A percentile compares a stretch with the other conserved stretches of the same genome.
Conservation (phyloP, 2,113 vertebrate species). For the Melanostigma gelatinosum region DNA sequence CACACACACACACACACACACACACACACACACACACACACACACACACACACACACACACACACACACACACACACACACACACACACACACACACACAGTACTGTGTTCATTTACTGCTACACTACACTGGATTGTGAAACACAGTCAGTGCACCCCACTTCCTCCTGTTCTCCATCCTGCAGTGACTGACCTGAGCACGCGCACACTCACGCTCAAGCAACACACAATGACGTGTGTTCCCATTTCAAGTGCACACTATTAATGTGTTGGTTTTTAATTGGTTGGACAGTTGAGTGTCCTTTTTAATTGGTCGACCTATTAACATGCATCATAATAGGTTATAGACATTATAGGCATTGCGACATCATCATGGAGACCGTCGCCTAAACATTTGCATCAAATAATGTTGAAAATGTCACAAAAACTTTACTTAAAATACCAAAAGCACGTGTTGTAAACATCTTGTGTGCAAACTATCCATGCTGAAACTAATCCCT, state of each 20-base stretch:
- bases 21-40: too few species aligned
- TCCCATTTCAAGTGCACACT: neutral
- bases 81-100: constrained; percentile 15
- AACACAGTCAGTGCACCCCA: constrained; percentile 49
- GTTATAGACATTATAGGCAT: neutral
- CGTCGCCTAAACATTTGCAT: constrained; percentile 1
- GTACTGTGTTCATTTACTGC: constrained; percentile 54
- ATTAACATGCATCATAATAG: neutral
- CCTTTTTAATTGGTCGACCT: neutral
- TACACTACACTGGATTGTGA: constrained; percentile 31
- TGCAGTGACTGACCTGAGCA: constrained; percentile 5
- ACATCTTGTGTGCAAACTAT: neutral
- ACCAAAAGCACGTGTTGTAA: constrained; percentile 2
- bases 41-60: too few species aligned
- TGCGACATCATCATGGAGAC: constrained; percentile 57
- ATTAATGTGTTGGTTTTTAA: neutral
- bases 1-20: constrained; percentile 5
- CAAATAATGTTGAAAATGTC: constrained; percentile 13
- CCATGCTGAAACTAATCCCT: neutral
- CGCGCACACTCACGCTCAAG: neutral
- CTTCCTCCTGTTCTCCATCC: constrained; percentile 52
- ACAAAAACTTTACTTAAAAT: neutral
- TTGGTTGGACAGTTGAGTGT: too few species aligned
- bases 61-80: too few species aligned
- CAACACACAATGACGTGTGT: neutral